Conservation (phyloP, 2,888 invertebrate species). For the Pristionchus entomophagus region DNA sequence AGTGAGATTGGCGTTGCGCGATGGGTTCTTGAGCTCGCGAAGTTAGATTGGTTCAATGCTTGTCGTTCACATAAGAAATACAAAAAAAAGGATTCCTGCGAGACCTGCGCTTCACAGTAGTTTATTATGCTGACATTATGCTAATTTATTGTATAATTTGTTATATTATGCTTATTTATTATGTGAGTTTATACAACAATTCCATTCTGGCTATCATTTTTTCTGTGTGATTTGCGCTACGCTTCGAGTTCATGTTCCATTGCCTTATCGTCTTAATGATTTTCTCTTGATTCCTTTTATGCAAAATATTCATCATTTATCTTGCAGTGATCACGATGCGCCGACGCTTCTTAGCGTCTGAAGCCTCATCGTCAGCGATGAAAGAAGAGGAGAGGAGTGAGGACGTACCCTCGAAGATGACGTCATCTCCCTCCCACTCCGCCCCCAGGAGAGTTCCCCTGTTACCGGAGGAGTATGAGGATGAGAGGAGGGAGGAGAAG, state of each 20-base stretch:
- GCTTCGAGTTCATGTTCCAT: neutral
- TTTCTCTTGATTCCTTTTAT: neutral
- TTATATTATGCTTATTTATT: too few species aligned
- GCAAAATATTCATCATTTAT: neutral
- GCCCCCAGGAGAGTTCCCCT: neutral
- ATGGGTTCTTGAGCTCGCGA: too few species aligned
- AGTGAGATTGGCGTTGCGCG: neutral
- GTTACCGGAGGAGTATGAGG: constrained; percentile 3
- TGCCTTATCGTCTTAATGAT: neutral
- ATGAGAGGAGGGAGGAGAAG: neutral
- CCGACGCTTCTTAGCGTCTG: neutral
- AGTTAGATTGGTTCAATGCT: too few species aligned
- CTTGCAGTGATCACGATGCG: neutral
- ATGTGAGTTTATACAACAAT: too few species aligned
- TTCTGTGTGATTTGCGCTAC: neutral
- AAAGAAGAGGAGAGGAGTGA: neutral
- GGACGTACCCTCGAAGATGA: neutral
- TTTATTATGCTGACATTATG: neutral
- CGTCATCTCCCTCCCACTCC: too few species aligned
- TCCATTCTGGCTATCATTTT: too few species aligned
- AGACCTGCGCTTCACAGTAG: neutral
- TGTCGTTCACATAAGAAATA: too few species aligned
- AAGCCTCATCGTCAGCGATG: neutral
- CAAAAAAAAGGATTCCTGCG: neutral
- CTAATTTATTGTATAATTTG: too few species aligned